Percentiles rank a stretch among this genome's conserved stretches.
These are phyloP conservation scores for Helicolenus hilgendorfi DNA, from an alignment of 2,797 vertebrate species.

Conservation along the genomic window DNA sequence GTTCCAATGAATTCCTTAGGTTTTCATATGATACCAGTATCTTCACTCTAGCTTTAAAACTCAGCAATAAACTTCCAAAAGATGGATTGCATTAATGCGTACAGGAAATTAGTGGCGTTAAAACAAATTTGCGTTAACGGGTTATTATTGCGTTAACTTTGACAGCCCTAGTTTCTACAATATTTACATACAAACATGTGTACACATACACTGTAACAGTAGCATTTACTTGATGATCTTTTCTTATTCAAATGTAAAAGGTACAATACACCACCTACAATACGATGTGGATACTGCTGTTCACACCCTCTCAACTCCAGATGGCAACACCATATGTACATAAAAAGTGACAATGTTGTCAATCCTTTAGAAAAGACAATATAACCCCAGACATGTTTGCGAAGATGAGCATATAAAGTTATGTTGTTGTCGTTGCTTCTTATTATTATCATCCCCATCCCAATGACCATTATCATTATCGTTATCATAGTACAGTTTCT, in stretches of 20 bases:
- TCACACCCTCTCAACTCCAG: slow-evolving; percentile 6
- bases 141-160: too few species aligned
- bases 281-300: not conserved
- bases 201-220: not conserved
- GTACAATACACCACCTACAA: not conserved
- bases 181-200: not conserved
- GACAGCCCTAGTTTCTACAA: too few species aligned
- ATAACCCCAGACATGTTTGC: not conserved
- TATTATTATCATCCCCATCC: not conserved
- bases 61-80: too few species aligned
- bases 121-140: too few species aligned
- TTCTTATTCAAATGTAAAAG: not conserved
- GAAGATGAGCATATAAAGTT: not conserved
- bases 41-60: too few species aligned
- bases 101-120: too few species aligned
- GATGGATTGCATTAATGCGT: too few species aligned
- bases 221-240: not conserved
- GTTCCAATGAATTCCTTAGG: too few species aligned
- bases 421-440: not conserved
- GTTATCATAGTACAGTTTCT: not conserved
- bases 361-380: not conserved
- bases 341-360: not conserved
- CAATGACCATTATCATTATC: not conserved
- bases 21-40: too few species aligned
- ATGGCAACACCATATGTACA: not conserved